Base-by-base conservation (phyloP, 30 jellyfish, hydroid and myxozoan species). In the Chironex yamaguchii region DNA sequence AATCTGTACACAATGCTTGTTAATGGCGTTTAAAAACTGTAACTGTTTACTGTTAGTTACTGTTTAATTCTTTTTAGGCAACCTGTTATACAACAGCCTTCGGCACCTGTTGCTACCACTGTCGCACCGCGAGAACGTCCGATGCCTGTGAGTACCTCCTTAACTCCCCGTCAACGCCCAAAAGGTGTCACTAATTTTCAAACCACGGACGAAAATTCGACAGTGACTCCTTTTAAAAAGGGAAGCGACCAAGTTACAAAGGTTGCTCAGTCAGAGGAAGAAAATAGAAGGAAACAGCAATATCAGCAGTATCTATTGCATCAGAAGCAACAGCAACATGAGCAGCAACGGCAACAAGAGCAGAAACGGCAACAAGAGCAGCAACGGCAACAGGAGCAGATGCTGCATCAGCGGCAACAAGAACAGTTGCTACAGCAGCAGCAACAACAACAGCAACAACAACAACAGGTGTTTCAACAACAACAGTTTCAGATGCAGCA, bases 91-190 rank as follows among this genome's bases (percentile, higher is more conserved):
- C 91, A 22, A 20, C 91, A 81, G 66, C 34, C 88, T 22, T 33
- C 92, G 36, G 91, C 52, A 76, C 76, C 80, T 3, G 90, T 30
- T 22, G 13, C 27, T 20, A 88, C 96, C n/a, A 64, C 96, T 12
- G 90, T 54, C 26, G 82, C 85, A 20, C 72, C 89, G 12, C 52
- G 97, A 17, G 97, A 81, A 0, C 87, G 91, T 26, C 84, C 65
- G 58, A 42, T 17, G 26, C 99, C 99, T 1, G 97, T 94, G 28
- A 84, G 96, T 13, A 94, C 99, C 3, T 89, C 97, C 6, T 66
- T 94, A 36, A 95, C 99, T 3, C 99, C 99, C n/a, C 81, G 99
- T 33, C 97, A 88, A 76, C 90, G 99, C 36, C 99, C 99, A 49
- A 88, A 83, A 64, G 99, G 99, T 0, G 93, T 90, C 49, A 88